These are phyloP conservation scores for Acomys russatus DNA, from an alignment of 2,797 vertebrate species.

Conservation along the genomic window DNA sequence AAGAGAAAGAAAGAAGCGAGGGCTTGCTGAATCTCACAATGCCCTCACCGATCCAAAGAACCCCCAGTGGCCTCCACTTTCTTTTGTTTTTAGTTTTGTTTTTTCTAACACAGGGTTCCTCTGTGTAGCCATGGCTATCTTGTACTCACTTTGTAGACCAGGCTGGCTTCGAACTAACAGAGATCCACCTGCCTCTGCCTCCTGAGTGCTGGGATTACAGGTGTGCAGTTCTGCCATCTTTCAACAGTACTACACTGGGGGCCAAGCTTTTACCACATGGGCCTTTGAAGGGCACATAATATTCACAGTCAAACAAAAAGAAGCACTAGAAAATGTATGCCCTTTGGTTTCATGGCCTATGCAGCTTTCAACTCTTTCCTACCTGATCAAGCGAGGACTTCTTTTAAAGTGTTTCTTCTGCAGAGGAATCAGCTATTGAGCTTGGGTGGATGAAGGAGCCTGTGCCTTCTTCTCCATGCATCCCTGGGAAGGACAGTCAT, in stretches of 20 bases:
- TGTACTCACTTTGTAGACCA: too few species aligned
- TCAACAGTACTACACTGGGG: background rate
- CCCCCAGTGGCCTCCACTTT: background rate
- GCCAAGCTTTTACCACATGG: background rate
- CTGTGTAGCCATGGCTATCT: too few species aligned
- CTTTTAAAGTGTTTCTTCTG: background rate
- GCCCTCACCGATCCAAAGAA: background rate
- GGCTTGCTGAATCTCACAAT: background rate
- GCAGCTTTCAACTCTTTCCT: background rate
- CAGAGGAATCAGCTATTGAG: constrained; percentile 12
- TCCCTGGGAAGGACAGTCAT: background rate
- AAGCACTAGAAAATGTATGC: background rate
- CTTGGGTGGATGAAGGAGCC: background rate
- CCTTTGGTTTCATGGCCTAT: background rate
- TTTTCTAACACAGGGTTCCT: too few species aligned
- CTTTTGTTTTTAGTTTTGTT: background rate
- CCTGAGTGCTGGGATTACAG: too few species aligned
- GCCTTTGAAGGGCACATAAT: background rate
- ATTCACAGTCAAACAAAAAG: too few species aligned
- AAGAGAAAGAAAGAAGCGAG: background rate
- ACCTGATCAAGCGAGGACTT: background rate
- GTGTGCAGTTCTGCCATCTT: background rate
- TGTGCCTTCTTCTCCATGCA: background rate
- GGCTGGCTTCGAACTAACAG: too few species aligned
- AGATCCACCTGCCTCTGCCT: too few species aligned